Conservation (phyloP, 2,797 vertebrate species). For the Limosa lapponica region DNA sequence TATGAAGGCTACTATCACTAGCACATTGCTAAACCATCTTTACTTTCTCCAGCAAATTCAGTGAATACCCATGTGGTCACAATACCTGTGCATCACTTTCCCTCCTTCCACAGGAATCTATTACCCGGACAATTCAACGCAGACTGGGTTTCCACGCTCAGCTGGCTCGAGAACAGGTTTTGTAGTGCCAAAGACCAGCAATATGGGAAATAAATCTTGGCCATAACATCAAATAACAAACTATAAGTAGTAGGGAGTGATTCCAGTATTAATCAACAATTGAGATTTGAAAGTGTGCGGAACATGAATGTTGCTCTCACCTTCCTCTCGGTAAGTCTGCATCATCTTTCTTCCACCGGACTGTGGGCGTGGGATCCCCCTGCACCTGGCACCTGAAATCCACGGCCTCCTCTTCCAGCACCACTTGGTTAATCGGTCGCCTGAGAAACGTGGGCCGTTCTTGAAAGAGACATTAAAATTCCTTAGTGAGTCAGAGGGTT, state of each 20-base stretch:
- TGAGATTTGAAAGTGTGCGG: background rate
- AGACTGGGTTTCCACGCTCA: background rate
- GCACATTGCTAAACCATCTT: background rate
- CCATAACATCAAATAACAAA: background rate
- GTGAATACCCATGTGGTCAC: background rate
- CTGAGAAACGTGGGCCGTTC: slow-evolving; percentile 95
- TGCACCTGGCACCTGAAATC: slow-evolving; percentile 98
- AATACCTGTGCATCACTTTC: background rate
- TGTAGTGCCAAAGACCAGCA: background rate
- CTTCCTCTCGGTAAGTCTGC: slow-evolving; percentile 92
- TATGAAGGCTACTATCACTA: background rate
- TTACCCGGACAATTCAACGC: background rate
- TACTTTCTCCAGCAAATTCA: background rate
- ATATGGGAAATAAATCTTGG: background rate
- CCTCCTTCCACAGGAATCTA: background rate
- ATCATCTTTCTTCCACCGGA: slow-evolving; percentile 98
- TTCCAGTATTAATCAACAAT: background rate
- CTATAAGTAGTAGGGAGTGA: background rate
- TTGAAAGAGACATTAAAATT: slow-evolving; percentile 74
- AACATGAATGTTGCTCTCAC: slow-evolving; percentile 73
- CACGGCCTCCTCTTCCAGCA: slow-evolving; percentile 93
- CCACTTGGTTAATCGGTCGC: slow-evolving; percentile 97
- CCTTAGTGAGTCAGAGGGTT: background rate
- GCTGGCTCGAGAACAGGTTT: background rate
- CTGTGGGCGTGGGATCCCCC: slow-evolving; percentile 93